Base-by-base conservation (phyloP, 2,113 vertebrate species). In the Syngnathus typhle region DNA sequence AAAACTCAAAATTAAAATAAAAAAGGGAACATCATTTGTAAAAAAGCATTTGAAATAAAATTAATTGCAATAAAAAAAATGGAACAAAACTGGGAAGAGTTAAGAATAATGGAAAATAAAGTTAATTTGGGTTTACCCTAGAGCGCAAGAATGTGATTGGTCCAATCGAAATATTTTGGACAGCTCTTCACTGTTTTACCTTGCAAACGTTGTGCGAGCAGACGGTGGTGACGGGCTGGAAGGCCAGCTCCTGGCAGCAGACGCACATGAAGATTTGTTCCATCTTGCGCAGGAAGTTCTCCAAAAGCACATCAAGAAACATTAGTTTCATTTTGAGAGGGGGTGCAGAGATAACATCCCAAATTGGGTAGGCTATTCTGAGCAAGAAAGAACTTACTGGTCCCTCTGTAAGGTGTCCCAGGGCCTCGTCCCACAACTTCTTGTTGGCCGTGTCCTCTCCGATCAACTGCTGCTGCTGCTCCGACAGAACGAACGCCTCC, bases 241-340 rank as follows among this genome's bases (percentile, higher is more conserved):
- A 97, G 81, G 96, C 94, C 79, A 99, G 88, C 81, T 99, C 97
- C 90, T 99, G 97, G 91, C 97, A 98, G 93, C 96, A 99, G 70
- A 99, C 94, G 68, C 97, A 99, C 97, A 99, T 99, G 83, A 99
- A 99, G 73, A 93, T 94, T 78, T 98, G 94, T 86, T 99, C 96
- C 91, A 98, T 91, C 88, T 96, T 99, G 82, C 93, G 92, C 85
- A 99, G 89, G 89, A 99, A 99, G 90, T 95, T 96, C 97, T 99
- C 72, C 11, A 54, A 1, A 32, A 69, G 38, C 1, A 46, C 12
- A 78, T 7, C n/a, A 37, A 18, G 36, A 65, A 32, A 46, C 12
- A 52, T 21, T 71, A 1, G 23, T 32, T 56, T 56, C 54, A 56
- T 6, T 56, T 43, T 12, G 0, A 12, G 10, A 3, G 10, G 41